Evolutionary conservation across 2,113 vertebrate species (phyloP).

Genomic region (Lampris incognitus): DNA sequence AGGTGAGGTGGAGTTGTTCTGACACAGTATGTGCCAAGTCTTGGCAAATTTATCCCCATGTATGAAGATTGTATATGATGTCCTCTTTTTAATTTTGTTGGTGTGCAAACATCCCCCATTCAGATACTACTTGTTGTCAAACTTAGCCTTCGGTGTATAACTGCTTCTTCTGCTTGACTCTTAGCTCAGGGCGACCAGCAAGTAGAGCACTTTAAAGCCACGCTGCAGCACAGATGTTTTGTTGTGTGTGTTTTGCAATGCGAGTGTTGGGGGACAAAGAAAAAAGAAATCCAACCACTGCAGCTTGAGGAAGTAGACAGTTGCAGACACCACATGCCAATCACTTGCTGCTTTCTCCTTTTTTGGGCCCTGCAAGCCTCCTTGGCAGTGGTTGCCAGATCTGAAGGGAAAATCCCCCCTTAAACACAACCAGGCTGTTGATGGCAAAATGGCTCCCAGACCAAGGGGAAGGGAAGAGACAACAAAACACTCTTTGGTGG

Average conservation of each 20-base stretch:
- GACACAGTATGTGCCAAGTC: no score
- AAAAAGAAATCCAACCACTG: not conserved
- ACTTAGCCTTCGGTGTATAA: no score
- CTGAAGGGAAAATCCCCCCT: constrained; percentile 57
- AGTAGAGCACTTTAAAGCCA: constrained; percentile 35
- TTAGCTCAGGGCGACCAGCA: not conserved
- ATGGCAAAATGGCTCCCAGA: constrained; percentile 64
- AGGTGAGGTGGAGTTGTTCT: no score
- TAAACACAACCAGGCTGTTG: constrained; percentile 63
- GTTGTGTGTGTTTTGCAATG: constrained; percentile 43
- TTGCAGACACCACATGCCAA: constrained; percentile 47
- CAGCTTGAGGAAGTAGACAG: constrained; percentile 26
- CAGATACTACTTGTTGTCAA: no score
- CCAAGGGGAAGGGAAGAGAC: constrained; percentile 53
- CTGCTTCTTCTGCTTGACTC: not conserved
- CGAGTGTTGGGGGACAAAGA: constrained; percentile 18
- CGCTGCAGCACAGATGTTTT: constrained; percentile 26
- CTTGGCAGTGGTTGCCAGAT: constrained; percentile 64
- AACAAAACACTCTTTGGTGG: constrained; percentile 53
- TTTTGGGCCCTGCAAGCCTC: constrained; percentile 29
- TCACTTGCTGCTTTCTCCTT: constrained; percentile 65
- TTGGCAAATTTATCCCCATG: no score
- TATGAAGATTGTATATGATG: no score
- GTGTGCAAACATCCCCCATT: no score
- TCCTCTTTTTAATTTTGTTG: no score